Percentiles rank a stretch among this genome's conserved stretches.
Evolutionary conservation across 2,797 vertebrate genomes (phyloP).

Genomic region (Rhinophrynus dorsalis): DNA sequence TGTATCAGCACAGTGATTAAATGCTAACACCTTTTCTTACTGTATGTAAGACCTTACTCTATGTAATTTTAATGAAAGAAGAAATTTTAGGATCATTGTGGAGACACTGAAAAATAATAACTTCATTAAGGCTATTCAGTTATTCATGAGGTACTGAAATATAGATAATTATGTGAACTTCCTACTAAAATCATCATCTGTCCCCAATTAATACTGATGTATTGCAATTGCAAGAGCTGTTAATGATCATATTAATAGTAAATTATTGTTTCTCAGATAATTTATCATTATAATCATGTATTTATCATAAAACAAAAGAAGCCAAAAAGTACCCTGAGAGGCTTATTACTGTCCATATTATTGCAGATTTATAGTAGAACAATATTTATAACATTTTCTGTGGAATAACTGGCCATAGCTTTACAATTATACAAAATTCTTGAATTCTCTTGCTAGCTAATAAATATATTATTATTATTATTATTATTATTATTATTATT

Average conservation of each 20-base stretch:
- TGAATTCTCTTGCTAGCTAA: too few relatives aligned
- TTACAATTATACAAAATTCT: neutral
- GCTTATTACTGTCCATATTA: slow-evolving; percentile 58
- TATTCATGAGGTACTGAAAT: slow-evolving; percentile 69
- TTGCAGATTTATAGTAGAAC: slow-evolving; percentile 28
- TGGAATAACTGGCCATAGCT: neutral
- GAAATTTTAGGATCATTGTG: slow-evolving; percentile 34
- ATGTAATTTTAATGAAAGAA: slow-evolving; percentile 58
- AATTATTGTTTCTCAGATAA: slow-evolving; percentile 86
- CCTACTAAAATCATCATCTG: slow-evolving; percentile 81
- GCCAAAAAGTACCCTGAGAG: slow-evolving; percentile 71
- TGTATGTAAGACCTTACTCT: slow-evolving; percentile 26
- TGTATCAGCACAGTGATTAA: slow-evolving; percentile 1
- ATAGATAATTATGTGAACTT: slow-evolving; percentile 76
- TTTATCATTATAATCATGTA: slow-evolving; percentile 89
- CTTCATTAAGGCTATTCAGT: slow-evolving; percentile 73
- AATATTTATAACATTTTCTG: slow-evolving; percentile 22
- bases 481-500: too few relatives aligned
- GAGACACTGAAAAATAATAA: slow-evolving; percentile 58
- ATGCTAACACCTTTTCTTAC: neutral
- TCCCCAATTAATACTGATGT: slow-evolving; percentile 90
- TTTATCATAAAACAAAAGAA: slow-evolving; percentile 74
- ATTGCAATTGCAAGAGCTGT: slow-evolving; percentile 77
- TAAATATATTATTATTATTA: too few relatives aligned
- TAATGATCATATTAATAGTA: slow-evolving; percentile 82